Evolutionary conservation across 2,888 invertebrate species (phyloP).

Genomic region (Apodemia duryi): DNA sequence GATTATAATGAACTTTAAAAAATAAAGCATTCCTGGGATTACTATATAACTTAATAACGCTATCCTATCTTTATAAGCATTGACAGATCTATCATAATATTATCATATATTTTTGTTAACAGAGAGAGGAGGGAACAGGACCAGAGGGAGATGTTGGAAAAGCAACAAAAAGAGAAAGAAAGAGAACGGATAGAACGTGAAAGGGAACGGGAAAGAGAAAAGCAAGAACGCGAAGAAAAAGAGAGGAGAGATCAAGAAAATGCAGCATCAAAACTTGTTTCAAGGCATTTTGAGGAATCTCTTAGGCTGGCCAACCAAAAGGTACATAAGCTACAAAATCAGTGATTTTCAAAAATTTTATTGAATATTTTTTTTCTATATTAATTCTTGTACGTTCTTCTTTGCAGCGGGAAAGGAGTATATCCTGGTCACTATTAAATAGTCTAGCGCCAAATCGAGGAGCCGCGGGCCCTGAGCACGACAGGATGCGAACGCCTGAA

Average conservation of each 20-base stretch:
- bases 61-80: neutral
- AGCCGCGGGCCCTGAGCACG: constrained; percentile 46
- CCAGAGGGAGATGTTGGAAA: constrained; percentile 81
- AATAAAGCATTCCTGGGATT: no score
- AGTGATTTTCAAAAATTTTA: neutral
- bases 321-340: constrained; percentile 59
- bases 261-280: constrained; percentile 89
- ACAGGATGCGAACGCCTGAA: constrained; percentile 47
- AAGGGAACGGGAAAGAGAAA: constrained; percentile 76
- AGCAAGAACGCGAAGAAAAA: constrained; percentile 76
- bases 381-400: constrained; percentile 29
- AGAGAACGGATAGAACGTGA: constrained; percentile 82
- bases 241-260: constrained; percentile 82
- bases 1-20: no score
- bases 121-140: constrained; percentile 74
- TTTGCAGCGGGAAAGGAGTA: constrained; percentile 70
- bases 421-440: constrained; percentile 78
- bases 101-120: constrained; percentile 39
- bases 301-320: constrained; percentile 87
- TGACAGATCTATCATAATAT: neutral
- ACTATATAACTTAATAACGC: no score
- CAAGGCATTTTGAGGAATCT: constrained; percentile 94
- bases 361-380: constrained; percentile 6
- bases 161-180: constrained; percentile 83
- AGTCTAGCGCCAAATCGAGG: constrained; percentile 69